Evolutionary conservation across 2,113 vertebrate species (phyloP).

Genomic region (Pelodiscus sinensis): DNA sequence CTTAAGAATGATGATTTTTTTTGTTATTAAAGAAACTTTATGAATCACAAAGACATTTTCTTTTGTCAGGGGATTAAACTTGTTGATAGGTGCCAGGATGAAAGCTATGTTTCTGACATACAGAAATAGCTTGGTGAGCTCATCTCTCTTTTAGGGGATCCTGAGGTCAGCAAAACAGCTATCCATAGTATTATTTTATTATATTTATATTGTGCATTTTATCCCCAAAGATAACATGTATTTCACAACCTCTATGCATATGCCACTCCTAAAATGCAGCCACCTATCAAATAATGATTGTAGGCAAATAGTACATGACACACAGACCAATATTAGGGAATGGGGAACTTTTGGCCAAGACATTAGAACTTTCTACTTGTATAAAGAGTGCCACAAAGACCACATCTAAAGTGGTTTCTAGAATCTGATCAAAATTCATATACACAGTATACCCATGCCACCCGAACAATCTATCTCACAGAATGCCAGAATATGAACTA

Average conservation of each 20-base stretch:
- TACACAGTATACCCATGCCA: not conserved
- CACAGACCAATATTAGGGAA: not conserved
- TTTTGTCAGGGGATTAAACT: conserved; percentile 15
- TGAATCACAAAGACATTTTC: not conserved
- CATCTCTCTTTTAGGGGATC: not conserved
- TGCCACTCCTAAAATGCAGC: not conserved
- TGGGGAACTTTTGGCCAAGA: not conserved
- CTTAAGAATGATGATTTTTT: conserved; percentile 11
- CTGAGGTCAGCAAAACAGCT: not conserved
- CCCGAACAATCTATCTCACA: not conserved
- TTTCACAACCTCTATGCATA: conserved; percentile 47
- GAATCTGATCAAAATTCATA: not conserved
- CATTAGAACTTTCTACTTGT: not conserved
- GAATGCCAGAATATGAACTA: not conserved
- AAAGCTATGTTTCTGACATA: not conserved
- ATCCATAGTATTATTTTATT: not conserved
- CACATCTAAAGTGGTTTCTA: not conserved
- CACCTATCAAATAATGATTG: not conserved
- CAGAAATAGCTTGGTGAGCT: conserved; percentile 7
- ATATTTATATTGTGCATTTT: conserved; percentile 32
- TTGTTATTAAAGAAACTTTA: conserved; percentile 12
- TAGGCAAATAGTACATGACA: not conserved
- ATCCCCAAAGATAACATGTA: conserved; percentile 37
- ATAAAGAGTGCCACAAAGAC: not conserved
- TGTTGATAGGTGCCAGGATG: not conserved